phyloP scores from a whole-genome alignment of 2,113 vertebrate genomes.

The Lasiurus borealis region DNA sequence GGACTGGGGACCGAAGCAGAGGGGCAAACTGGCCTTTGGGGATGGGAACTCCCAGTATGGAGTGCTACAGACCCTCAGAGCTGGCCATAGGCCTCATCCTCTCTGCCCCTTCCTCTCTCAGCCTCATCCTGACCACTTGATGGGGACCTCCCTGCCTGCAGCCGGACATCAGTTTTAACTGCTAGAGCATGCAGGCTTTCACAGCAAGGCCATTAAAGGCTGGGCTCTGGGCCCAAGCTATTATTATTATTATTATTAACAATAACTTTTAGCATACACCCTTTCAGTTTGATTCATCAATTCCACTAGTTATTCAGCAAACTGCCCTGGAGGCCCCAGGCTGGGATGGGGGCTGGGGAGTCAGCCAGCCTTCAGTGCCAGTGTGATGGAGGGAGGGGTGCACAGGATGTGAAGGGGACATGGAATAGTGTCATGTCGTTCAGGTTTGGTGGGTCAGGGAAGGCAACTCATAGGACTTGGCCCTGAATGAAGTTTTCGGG shows the following conservation, averaged over 20 bases:
- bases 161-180: not conserved
- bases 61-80: not conserved
- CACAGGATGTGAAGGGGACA: not conserved
- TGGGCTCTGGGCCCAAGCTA: not conserved
- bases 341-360: not conserved
- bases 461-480: not conserved
- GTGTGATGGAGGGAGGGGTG: not conserved
- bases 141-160: not conserved
- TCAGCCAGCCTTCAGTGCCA: not conserved
- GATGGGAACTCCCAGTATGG: fast-evolving
- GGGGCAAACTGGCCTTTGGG: fast-evolving
- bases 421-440: not conserved
- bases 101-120: too few species aligned
- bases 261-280: not conserved
- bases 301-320: conserved; percentile 28
- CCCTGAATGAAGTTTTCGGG: not conserved
- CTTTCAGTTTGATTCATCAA: not conserved
- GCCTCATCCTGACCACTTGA: not conserved
- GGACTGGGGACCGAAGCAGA: not conserved
- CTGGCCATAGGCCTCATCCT: not conserved
- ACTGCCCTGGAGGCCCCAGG: not conserved
- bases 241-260: not conserved
- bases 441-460: not conserved
- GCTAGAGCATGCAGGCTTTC: not conserved
- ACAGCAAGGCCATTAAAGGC: not conserved